These are phyloP conservation scores for Lagorchestes hirsutus DNA, from an alignment of 2,797 vertebrate genomes.

Conservation along the genomic window DNA sequence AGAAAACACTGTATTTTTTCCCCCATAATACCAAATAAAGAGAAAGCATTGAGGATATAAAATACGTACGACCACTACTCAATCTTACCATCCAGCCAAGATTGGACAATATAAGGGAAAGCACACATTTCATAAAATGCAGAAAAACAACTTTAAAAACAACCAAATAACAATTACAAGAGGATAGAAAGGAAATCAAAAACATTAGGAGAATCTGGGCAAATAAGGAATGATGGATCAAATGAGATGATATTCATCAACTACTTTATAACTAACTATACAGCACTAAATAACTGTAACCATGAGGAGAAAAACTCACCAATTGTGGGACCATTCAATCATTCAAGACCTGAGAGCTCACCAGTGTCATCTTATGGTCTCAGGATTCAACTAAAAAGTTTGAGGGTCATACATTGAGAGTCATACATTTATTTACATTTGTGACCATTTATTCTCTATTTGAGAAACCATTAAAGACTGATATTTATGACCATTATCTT, in stretches of 20 bases:
- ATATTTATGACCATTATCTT: neutral
- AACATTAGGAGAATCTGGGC: neutral
- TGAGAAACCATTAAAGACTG: neutral
- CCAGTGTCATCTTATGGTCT: neutral
- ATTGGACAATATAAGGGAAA: neutral
- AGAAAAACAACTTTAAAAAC: neutral
- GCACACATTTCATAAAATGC: neutral
- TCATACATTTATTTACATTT: neutral
- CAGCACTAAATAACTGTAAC: neutral
- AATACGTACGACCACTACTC: too few relatives aligned
- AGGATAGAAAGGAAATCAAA: rapidly evolving
- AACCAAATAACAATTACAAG: neutral
- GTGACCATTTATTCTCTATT: neutral
- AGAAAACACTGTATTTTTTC: neutral
- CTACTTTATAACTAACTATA: neutral
- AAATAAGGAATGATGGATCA: neutral
- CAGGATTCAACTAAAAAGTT: neutral
- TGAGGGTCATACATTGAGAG: neutral
- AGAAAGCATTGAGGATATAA: neutral
- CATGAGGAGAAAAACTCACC: neutral
- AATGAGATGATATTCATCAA: neutral
- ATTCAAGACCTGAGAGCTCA: neutral
- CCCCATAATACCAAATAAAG: neutral
- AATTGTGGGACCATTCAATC: neutral
- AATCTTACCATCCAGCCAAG: rapidly evolving